These are phyloP conservation scores for Acronicta psi DNA, from an alignment of 2,888 invertebrate genomes.

Conservation along the genomic window DNA sequence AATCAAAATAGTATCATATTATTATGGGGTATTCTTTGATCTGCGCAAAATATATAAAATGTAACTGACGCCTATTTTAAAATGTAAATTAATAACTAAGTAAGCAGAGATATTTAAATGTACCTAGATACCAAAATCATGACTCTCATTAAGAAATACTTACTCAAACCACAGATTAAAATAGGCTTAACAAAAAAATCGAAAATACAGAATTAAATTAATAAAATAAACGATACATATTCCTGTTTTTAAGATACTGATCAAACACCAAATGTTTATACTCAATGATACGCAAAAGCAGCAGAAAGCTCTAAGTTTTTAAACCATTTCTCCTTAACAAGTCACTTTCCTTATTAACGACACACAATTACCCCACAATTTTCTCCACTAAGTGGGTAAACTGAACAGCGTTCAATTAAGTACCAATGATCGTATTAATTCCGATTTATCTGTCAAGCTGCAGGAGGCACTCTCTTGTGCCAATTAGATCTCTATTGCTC, in stretches of 20 bases:
- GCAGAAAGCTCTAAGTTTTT: conserved; percentile 18
- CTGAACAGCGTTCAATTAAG: conserved; percentile 56
- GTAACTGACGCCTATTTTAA: too few species aligned
- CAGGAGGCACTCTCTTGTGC: conserved; percentile 48
- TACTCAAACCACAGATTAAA: too few species aligned
- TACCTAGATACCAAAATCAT: too few species aligned
- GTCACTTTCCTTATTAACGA: conserved; percentile 38
- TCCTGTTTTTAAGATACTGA: too few species aligned
- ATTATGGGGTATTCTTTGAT: too few species aligned
- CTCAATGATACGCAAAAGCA: conserved; percentile 5
- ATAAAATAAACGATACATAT: too few species aligned
- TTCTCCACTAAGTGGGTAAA: conserved; percentile 37
- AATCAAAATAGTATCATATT: not conserved
- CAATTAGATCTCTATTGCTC: conserved; percentile 53
- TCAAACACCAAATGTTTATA: too few species aligned
- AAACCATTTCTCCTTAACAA: conserved; percentile 21
- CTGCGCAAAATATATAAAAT: too few species aligned
- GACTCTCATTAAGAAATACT: too few species aligned
- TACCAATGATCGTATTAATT: conserved; percentile 55
- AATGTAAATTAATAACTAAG: not conserved
- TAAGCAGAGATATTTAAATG: too few species aligned
- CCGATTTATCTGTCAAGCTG: conserved; percentile 57
- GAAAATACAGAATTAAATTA: too few species aligned
- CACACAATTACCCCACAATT: conserved; percentile 45
- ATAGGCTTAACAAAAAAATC: too few species aligned